Base-by-base conservation (phyloP, 2,888 invertebrate genomes). In the Parthenolecanium corni region DNA sequence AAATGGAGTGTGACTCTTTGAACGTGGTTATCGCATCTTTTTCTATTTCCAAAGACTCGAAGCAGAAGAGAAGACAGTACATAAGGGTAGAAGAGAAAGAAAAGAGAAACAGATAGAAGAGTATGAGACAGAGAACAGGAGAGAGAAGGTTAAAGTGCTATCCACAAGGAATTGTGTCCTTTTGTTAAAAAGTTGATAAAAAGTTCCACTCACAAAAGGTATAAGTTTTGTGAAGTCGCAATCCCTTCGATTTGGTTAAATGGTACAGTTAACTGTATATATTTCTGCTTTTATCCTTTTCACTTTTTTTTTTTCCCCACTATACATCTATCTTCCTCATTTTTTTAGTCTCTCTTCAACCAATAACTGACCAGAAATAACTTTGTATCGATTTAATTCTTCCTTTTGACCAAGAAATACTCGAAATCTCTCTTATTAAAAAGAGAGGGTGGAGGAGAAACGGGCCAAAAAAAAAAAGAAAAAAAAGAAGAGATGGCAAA, bases 211-310 rank as follows among this genome's bases (percentile, higher is more conserved):
- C 31, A 31, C 31, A 57, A 57, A 57, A 57, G 57, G 57, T 44
- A 57, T 57, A 57, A 57, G 44, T 57, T 57, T 42, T 57, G 57
- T 57, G 57, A 57, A 57, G 57, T 42, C 42, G 57, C 57, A 57
- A 57, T 57, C 57, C 57, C 57, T 57, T 57, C 57, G 57, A 25
- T 57, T 57, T 57, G 57, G 57, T 44, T 57, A 57, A 57, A 57
- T 57, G 57, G 57, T 57, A 57, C 57, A 57, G 46, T 57, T 57
- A 57, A 57, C 57, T 57, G 57, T 57, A 57, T 57, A 57, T 57
- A 57, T 57, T 57, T 57, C 46, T 31, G 31, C 31, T 31, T 31
- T 31, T 9, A 31, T 31, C 31, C 31, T 31, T 31, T 31, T 31
- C 9, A n/a, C 31, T 31, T 31, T 9, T 31, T 31, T 9, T 31